These are phyloP conservation scores for Callimorpha dominula DNA, from an alignment of 2,888 invertebrate genomes.

Conservation along the genomic window DNA sequence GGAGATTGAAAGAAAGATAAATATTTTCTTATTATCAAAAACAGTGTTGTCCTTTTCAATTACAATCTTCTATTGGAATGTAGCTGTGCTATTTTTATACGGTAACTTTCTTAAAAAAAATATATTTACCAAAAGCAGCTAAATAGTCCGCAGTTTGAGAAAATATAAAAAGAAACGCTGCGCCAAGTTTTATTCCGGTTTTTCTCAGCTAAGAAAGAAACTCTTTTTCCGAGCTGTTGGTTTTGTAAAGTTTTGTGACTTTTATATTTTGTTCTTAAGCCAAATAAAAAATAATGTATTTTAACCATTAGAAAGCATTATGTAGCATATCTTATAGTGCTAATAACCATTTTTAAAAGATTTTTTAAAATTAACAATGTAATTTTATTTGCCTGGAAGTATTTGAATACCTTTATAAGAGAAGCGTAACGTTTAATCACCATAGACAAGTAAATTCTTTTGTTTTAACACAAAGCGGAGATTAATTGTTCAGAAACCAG, in stretches of 20 bases:
- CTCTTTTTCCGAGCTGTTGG: conserved; percentile 46
- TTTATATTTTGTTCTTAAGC: conserved; percentile 37
- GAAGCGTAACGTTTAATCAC: conserved; percentile 19
- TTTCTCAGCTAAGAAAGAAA: conserved; percentile 42
- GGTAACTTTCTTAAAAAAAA: conserved; percentile 38
- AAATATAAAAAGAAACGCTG: conserved; percentile 40
- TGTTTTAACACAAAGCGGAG: conserved; percentile 39
- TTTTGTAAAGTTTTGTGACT: conserved; percentile 28
- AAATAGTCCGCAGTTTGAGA: conserved; percentile 44
- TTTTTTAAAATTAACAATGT: not conserved
- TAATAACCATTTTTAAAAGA: not conserved
- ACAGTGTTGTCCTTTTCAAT: conserved; percentile 18
- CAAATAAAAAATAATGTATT: conserved; percentile 24
- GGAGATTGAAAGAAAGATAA: not conserved
- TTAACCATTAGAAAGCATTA: not conserved
- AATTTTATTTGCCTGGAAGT: not conserved
- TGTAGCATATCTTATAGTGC: not conserved
- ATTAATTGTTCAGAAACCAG: conserved; percentile 36
- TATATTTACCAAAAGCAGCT: conserved; percentile 45
- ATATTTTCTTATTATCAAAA: conserved; percentile 28
- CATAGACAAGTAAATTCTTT: conserved; percentile 24
- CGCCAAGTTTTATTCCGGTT: conserved; percentile 40
- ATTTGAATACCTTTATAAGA: not conserved
- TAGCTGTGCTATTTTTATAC: conserved; percentile 37
- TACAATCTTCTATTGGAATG: conserved; percentile 22